A percentile compares a stretch with the other conserved stretches of the same genome.
Evolutionary conservation across 2,888 invertebrate genomes (phyloP).

Genomic region (Anoncus sp.): DNA sequence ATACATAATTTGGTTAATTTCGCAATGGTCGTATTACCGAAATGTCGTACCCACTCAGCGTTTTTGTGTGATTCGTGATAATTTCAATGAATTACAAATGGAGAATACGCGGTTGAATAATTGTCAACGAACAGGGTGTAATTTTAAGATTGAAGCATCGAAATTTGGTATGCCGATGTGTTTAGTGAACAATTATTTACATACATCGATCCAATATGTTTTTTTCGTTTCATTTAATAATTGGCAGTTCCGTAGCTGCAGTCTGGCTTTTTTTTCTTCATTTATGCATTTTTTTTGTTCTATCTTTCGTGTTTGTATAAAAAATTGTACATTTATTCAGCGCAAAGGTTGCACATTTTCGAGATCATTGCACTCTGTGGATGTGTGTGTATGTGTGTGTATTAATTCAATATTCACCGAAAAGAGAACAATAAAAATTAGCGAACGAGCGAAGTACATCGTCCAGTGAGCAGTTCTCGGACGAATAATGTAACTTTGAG

Average conservation of each 20-base stretch:
- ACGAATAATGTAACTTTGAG: slow-evolving; percentile 47
- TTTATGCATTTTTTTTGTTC: slow-evolving; percentile 41
- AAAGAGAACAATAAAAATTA: slow-evolving; percentile 59
- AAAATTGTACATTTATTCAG: slow-evolving; percentile 81
- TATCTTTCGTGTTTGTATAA: slow-evolving; percentile 75
- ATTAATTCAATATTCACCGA: slow-evolving; percentile 33
- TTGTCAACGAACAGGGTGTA: slow-evolving; percentile 61
- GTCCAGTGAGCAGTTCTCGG: slow-evolving; percentile 55
- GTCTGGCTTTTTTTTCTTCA: slow-evolving; percentile 71
- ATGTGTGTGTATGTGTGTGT: slow-evolving; percentile 47
- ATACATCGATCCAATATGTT: slow-evolving; percentile 73
- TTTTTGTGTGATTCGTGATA: slow-evolving; percentile 17
- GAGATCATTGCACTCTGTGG: slow-evolving; percentile 78
- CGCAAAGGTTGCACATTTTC: slow-evolving; percentile 78
- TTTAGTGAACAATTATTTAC: slow-evolving; percentile 70
- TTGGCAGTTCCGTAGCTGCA: slow-evolving; percentile 82
- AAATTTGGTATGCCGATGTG: slow-evolving; percentile 69
- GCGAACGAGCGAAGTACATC: slow-evolving; percentile 65
- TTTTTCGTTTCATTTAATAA: slow-evolving; percentile 67
- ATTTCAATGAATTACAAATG: slow-evolving; percentile 50
- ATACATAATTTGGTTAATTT: slow-evolving; percentile 5
- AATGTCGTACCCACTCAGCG: slow-evolving; percentile 42
- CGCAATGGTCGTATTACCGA: slow-evolving; percentile 30
- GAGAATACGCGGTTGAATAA: slow-evolving; percentile 41
- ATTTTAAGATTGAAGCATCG: slow-evolving; percentile 67